Evolutionary conservation across 2,888 invertebrate species (phyloP), one percentile per base, ranked within the genome.

Genomic region (Halictus ligatus): DNA sequence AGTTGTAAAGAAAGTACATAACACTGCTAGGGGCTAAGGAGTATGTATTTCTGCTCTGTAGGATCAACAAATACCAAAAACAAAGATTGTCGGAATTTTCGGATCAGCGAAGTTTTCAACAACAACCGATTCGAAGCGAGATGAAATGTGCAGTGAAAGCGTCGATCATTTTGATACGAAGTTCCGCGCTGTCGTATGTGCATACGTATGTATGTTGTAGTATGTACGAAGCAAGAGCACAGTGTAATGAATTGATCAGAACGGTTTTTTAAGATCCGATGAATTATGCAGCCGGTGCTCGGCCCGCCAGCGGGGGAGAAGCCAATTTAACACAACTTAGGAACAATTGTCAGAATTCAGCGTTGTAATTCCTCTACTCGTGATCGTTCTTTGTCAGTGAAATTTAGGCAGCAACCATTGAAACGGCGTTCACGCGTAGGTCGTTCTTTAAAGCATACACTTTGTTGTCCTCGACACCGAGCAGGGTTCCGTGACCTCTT

Each of bases 331-430:
- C 88, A 80, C 78, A 78, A 81, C 81, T 75, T 84, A 80, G 77
- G 35, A 60, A 46, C 78, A 84, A 88, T 84, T 84, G 86, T 80
- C 76, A 35, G 81, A 84, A 78, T 76, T 84, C 46, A 76, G 60
- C 73, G 81, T 82, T 84, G 88, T 88, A 88, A 89, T 89, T 84
- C 80, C 76, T 81, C 79, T 80, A 75, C 60, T 75, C 48, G 75
- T 64, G 21, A 40, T 73, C 18, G 64, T 48, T 73, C 80, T 77
- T 87, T 82, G 87, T 89, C 80, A 81, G 85, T 18, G 64, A 48
- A 80, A 75, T 89, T 87, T 83, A 81, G 64, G 46, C 81, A 75
- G 76, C 75, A 58, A n/a, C 67, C 69, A 73, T 73, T 78, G 78
- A 78, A n/a, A 46, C 35, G 29, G 13, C 69, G 72, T 43, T 35